Conservation (phyloP, 2,797 vertebrate species). For the Cheirogaleus major region DNA sequence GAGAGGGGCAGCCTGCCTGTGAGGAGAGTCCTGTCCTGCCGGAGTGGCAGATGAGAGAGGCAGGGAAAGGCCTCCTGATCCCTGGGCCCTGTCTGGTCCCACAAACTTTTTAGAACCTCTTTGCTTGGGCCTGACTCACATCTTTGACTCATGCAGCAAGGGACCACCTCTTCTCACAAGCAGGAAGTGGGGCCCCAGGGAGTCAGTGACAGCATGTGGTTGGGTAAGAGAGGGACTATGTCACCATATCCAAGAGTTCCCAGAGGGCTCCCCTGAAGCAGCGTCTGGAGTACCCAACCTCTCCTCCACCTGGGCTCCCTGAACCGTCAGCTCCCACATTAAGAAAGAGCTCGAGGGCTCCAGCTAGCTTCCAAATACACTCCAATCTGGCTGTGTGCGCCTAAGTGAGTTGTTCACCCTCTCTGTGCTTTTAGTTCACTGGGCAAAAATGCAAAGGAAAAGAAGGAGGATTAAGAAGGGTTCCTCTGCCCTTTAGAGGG, state of each 20-base stretch:
- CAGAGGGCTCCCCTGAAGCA: neutral
- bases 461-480: neutral
- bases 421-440: neutral
- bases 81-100: neutral
- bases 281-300: neutral
- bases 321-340: neutral
- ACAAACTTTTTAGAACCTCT: neutral
- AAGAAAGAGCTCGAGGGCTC: neutral
- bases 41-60: neutral
- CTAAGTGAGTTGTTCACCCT: neutral
- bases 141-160: neutral
- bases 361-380: neutral
- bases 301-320: neutral
- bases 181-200: neutral
- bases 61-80: neutral
- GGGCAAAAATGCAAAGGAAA: neutral
- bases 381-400: neutral
- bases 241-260: neutral
- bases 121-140: neutral
- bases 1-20: fast-evolving
- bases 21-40: fast-evolving
- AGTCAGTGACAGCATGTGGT: neutral
- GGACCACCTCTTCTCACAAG: neutral
- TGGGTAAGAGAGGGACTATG: neutral
- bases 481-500: neutral